These are phyloP conservation scores for Tyrannus savana DNA, from an alignment of 2,113 vertebrate species.

Conservation along the genomic window DNA sequence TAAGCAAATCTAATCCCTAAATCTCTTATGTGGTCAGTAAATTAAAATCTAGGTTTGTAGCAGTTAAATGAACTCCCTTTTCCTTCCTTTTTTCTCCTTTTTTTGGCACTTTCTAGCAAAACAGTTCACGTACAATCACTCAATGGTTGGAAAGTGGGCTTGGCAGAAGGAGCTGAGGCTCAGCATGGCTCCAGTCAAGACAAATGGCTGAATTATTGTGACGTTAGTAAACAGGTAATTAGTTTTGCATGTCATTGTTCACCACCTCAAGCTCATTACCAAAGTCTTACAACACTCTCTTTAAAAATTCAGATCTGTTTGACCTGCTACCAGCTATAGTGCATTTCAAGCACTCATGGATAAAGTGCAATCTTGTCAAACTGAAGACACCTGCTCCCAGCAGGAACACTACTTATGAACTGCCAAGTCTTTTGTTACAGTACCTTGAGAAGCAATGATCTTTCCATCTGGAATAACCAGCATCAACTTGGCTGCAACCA, in stretches of 20 bases:
- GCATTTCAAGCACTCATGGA: constrained; percentile 62
- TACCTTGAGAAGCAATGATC: constrained; percentile 71
- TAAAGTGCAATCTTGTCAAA: constrained; percentile 74
- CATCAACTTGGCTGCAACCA: constrained; percentile 42
- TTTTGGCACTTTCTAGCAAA: constrained; percentile 32
- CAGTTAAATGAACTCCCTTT: constrained; percentile 10
- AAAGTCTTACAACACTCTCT: constrained; percentile 56
- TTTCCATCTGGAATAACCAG: constrained; percentile 75
- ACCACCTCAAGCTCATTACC: constrained; percentile 62
- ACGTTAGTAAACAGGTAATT: constrained; percentile 75
- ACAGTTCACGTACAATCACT: constrained; percentile 10
- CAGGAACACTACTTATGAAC: constrained; percentile 67
- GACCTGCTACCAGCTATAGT: constrained; percentile 65
- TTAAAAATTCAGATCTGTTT: constrained; percentile 65
- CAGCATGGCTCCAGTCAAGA: constrained; percentile 56
- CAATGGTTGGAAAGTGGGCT: constrained; percentile 8
- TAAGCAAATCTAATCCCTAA: constrained; percentile 32
- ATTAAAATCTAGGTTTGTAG: constrained; percentile 48
- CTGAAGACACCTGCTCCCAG: constrained; percentile 77
- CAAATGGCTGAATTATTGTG: constrained; percentile 70
- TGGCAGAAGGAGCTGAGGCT: neutral
- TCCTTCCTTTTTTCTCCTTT: neutral
- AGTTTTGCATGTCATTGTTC: constrained; percentile 69
- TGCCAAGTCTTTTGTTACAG: constrained; percentile 76
- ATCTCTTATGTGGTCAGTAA: constrained; percentile 39